Base-by-base conservation (phyloP, 2,113 vertebrate species). In the Psilopsiagon aurifrons region DNA sequence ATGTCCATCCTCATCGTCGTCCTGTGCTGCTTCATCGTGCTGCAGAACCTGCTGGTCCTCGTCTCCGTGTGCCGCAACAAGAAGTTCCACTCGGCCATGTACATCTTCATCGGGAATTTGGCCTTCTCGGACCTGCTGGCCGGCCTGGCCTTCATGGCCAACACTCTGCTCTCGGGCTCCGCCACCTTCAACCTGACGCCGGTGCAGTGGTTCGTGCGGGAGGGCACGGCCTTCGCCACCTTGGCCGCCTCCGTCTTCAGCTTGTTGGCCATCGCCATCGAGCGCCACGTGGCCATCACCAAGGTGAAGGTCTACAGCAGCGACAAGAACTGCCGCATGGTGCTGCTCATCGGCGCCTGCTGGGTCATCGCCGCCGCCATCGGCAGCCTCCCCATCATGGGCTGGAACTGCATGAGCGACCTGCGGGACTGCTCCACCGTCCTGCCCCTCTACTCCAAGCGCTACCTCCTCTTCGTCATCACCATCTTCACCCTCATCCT, bases 71-170 rank as follows among this genome's bases (percentile, higher is more conserved):
- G 97, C 57, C 98, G 99, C 55, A 99, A 99, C 97, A 99, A 99
- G 87, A 99, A 99, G 88, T 99, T 99, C 37, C 99, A 99, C 96
- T 98, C 99, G 0, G 99, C 99, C 96, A 99, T 99, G 99, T 99
- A 99, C 96, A 98, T 99, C 95, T 99, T 99, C 96, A 99, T 99
- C 17, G 99, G 99, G 19, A 99, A 99, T 83, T 49, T 99, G 95
- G 99, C 99, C 0, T 99, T 99, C 69, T 99, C 99, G 0, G 99
- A 99, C 83, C 98, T 99, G 11, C 71, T 99, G 96, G 99, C 99
- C 0, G 99, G 99, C 0, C 92, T 98, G 7, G 99, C 99, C 35
- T 99, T 99, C 92, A 98, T 99, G 41, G 99, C 97, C 93, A 99
- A 99, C 86, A 98, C 98, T 11, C 96, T 99, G 29, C 96, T 99